A percentile compares a stretch with the other conserved stretches of the same genome.
These are phyloP conservation scores for Ptychodera flava DNA, from an alignment of 35 echinoderm and acorn worm species.

Conservation along the genomic window DNA sequence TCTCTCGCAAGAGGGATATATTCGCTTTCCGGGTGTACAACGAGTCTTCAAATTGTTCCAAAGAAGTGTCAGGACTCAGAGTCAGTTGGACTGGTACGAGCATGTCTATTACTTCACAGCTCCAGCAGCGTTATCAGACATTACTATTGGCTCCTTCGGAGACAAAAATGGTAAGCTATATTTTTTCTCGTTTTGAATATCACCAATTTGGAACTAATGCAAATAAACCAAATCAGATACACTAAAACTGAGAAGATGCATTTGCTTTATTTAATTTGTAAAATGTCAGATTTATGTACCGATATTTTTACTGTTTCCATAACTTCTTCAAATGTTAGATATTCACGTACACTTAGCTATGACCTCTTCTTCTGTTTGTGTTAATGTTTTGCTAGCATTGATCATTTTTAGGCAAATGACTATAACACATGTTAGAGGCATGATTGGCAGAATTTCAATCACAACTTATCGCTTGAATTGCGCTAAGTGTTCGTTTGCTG, in stretches of 20 bases:
- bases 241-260: background rate
- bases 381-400: too few relatives aligned
- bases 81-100: background rate
- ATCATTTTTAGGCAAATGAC: too few relatives aligned
- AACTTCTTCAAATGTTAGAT: too few relatives aligned
- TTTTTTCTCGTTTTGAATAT: background rate
- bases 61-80: background rate
- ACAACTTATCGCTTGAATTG: too few relatives aligned
- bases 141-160: background rate
- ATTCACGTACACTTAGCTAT: too few relatives aligned
- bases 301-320: too few relatives aligned
- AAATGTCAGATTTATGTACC: background rate
- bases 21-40: background rate
- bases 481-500: too few relatives aligned
- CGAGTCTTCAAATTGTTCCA: background rate
- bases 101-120: background rate
- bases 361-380: too few relatives aligned
- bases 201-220: background rate
- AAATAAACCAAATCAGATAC: background rate
- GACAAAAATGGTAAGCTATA: background rate
- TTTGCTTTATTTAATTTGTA: background rate
- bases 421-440: too few relatives aligned
- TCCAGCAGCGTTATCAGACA: background rate
- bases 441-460: too few relatives aligned
- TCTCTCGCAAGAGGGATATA: background rate